A percentile compares a stretch with the other conserved stretches of the same genome.
Conservation (phyloP, 2,113 vertebrate species). For the Todiramphus saurophagus region DNA sequence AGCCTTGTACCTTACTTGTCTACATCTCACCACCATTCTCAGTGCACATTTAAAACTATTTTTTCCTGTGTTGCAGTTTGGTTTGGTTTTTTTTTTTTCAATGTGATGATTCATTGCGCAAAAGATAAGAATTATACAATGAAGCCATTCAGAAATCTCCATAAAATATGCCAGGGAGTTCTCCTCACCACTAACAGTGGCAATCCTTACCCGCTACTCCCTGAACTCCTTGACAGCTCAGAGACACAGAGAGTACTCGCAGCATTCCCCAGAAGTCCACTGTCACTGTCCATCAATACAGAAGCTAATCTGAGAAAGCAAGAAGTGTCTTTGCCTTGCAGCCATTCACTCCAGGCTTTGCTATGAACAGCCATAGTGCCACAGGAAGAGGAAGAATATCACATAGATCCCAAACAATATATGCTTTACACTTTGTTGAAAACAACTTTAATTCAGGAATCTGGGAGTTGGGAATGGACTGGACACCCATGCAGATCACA, state of each 20-base stretch:
- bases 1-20: neutral
- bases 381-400: neutral
- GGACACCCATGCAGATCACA: neutral
- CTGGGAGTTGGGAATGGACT: neutral
- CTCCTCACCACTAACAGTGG: neutral
- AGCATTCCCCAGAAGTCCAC: neutral
- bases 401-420: neutral
- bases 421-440: neutral
- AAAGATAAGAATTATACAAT: neutral
- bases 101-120: neutral
- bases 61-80: neutral
- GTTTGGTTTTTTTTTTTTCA: neutral
- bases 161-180: neutral
- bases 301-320: neutral
- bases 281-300: neutral
- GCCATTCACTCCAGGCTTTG: neutral
- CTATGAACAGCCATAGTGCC: neutral
- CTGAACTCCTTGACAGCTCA: neutral
- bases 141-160: neutral
- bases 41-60: neutral
- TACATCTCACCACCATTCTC: neutral
- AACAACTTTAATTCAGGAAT: neutral
- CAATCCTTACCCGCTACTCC: neutral
- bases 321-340: neutral
- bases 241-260: neutral